These are phyloP conservation scores for Latheticus oryzae DNA, from an alignment of 2,888 invertebrate genomes.

Conservation along the genomic window DNA sequence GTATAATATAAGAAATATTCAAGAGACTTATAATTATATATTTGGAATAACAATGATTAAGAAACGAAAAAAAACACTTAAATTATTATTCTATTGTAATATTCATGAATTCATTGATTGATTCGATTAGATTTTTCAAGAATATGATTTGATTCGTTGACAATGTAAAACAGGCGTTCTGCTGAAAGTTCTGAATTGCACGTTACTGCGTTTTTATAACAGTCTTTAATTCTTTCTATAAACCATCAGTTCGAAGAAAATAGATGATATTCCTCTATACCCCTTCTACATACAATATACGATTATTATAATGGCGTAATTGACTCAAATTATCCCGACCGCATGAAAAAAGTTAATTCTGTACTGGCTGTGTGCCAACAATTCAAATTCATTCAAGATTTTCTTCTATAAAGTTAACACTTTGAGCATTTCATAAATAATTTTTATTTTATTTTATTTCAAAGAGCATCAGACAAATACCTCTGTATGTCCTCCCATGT, in stretches of 20 bases:
- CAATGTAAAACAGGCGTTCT: constrained; percentile 30
- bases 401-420: not conserved
- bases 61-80: constrained; percentile 56
- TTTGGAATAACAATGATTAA: constrained; percentile 66
- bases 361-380: constrained; percentile 56
- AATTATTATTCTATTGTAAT: constrained; percentile 46
- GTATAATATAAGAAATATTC: constrained; percentile 64
- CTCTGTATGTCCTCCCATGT: constrained; percentile 12
- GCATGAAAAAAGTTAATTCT: constrained; percentile 61
- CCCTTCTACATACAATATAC: constrained; percentile 58
- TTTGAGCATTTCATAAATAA: no score
- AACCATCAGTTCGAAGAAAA: constrained; percentile 43
- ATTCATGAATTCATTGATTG: constrained; percentile 56
- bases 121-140: no score
- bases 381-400: constrained; percentile 37
- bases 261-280: constrained; percentile 45
- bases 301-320: constrained; percentile 63
- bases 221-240: constrained; percentile 36
- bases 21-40: constrained; percentile 64
- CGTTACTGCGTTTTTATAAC: constrained; percentile 18
- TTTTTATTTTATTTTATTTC: no score
- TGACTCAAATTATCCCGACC: constrained; percentile 62
- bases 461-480: constrained; percentile 27
- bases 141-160: constrained; percentile 36
- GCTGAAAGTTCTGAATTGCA: constrained; percentile 28